Base-by-base conservation (phyloP, 2,113 vertebrate genomes). In the Colossoma macropomum region DNA sequence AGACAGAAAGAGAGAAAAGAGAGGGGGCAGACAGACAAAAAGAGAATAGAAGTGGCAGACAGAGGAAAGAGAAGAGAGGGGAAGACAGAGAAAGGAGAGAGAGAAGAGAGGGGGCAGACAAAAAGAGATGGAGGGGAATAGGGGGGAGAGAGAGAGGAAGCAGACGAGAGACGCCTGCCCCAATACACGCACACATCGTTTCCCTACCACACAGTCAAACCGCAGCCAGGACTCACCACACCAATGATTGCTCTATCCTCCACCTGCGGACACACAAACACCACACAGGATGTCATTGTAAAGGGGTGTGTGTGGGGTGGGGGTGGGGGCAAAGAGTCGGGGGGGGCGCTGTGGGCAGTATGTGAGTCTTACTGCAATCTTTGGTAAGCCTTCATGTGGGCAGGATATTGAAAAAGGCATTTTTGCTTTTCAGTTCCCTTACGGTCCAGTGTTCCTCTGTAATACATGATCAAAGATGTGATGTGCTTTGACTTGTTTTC, bases 121-220 rank as follows among this genome's bases (percentile, higher is more conserved):
- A 7, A 3, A n/a, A 45, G 41, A 45, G 41, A 45, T 4, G 50
- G 50, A 52, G 50, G 13, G 7, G 16, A 16, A 52, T 11, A 7
- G 50, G 50, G 13, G 13, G 13, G 84, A 78, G 50, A 76, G 65
- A 73, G 23, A 75, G 80, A 79, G 82, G 82, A 81, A 80, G 68
- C 41, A 80, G 72, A 84, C 78, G 73, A 88, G 84, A 87, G 88
- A 88, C 77, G n/a, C 70, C 17, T 30, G 84, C 86, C 80, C 79
- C 60, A 69, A n/a, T 23, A 62, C 23, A 52, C 30, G 34, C 73
- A 41, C 25, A 92, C 87, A 87, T 86, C 88, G 77, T 84, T 87
- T 89, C 86, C 85, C 73, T 34, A 38, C 45, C 1, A 62, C 45
- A 75, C 79, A 62, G 54, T 65, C 76, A 17, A 9, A 27, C 56